These are phyloP conservation scores for Aradus depressus DNA, from an alignment of 2,888 invertebrate species.

Conservation along the genomic window DNA sequence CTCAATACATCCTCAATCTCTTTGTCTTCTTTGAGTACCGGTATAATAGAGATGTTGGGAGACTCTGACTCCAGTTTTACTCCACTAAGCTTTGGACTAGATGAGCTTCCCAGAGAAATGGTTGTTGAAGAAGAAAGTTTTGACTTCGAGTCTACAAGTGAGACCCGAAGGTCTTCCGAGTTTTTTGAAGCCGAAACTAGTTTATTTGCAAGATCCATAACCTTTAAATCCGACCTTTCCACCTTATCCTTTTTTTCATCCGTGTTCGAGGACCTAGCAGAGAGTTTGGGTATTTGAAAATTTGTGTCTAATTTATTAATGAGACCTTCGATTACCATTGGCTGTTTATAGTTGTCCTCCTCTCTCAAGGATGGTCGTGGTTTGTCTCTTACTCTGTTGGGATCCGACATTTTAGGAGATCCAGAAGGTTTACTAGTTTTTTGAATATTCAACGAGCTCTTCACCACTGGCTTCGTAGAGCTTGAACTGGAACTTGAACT, in stretches of 20 bases:
- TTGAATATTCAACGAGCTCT: constrained; percentile 10
- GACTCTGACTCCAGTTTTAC: constrained; percentile 22
- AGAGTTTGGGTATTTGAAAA: constrained; percentile 78
- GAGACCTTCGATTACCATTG: constrained; percentile 54
- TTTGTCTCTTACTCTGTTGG: constrained; percentile 24
- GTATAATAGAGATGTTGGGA: constrained; percentile 22
- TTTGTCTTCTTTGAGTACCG: constrained; percentile 11
- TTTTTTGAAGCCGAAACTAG: constrained; percentile 17
- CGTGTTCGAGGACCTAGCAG: constrained; percentile 40
- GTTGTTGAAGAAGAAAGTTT: constrained; percentile 11
- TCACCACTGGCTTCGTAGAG: constrained; percentile 3
- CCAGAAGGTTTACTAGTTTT: constrained; percentile 22
- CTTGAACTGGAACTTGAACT: constrained; percentile 16
- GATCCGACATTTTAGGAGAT: constrained; percentile 18
- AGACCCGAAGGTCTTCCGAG: constrained; percentile 16
- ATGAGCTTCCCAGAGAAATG: constrained; percentile 4
- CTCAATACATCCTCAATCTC: constrained; percentile 27
- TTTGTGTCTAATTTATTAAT: constrained; percentile 69
- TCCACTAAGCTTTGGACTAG: constrained; percentile 1
- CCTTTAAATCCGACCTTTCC: constrained; percentile 17
- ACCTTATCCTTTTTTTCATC: constrained; percentile 25
- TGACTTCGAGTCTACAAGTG: constrained; percentile 16
- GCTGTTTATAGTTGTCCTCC: constrained; percentile 51
- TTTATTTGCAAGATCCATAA: constrained; percentile 11
- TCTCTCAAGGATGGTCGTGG: constrained; percentile 48